Conservation (phyloP, 2,113 vertebrate species). For the Rhinoptilus africanus region DNA sequence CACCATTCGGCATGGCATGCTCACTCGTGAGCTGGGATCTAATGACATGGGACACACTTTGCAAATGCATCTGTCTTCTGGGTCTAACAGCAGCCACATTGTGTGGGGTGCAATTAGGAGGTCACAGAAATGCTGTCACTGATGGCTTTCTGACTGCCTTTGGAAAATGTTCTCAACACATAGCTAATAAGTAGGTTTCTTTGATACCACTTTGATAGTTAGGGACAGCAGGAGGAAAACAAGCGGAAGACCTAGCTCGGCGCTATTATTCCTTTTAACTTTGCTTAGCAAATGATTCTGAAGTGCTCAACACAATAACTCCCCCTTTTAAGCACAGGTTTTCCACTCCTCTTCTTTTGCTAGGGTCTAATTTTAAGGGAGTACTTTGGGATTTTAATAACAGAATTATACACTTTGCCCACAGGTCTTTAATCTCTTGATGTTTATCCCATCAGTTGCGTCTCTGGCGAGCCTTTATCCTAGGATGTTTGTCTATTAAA, state of each 20-base stretch:
- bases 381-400: conserved; percentile 68
- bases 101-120: conserved; percentile 38
- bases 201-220: conserved; percentile 50
- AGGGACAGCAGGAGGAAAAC: conserved; percentile 56
- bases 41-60: background rate
- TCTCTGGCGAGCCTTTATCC: conserved; percentile 70
- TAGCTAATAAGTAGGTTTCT: conserved; percentile 58
- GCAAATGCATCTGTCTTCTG: conserved; percentile 33
- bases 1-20: background rate
- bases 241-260: background rate
- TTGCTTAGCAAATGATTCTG: conserved; percentile 59
- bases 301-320: conserved; percentile 42
- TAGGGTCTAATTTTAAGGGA: conserved; percentile 55
- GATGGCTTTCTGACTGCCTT: conserved; percentile 29
- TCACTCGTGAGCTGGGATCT: background rate
- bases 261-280: conserved; percentile 55
- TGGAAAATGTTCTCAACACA: conserved; percentile 47
- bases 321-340: conserved; percentile 57
- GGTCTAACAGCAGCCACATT: conserved; percentile 14
- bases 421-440: conserved; percentile 71
- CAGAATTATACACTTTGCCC: conserved; percentile 61
- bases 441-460: conserved; percentile 69
- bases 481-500: conserved; percentile 79
- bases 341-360: conserved; percentile 36
- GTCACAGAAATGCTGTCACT: conserved; percentile 32